Evolutionary conservation across 2,797 vertebrate genomes (phyloP).

Genomic region (Xiphorhynchus erythropygius): DNA sequence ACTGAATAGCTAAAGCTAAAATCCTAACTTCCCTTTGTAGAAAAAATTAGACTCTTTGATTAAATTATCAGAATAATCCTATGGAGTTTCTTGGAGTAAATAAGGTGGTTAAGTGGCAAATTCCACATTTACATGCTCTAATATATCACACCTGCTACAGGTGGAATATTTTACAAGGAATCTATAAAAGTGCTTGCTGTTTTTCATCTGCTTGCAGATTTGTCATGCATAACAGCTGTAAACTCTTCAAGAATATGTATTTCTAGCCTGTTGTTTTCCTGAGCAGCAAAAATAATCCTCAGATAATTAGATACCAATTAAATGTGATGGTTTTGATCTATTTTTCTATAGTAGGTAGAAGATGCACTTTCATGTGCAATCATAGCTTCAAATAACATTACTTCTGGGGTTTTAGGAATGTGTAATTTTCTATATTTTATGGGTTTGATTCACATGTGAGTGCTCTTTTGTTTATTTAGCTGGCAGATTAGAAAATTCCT

Average conservation of each 20-base stretch:
- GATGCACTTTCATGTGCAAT: not conserved
- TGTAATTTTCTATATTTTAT: not conserved
- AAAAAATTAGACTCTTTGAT: not conserved
- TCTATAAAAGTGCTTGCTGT: not conserved
- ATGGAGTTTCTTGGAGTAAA: not conserved
- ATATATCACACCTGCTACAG: not conserved
- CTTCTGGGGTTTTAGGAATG: not conserved
- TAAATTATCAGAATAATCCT: not conserved
- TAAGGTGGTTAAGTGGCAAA: not conserved
- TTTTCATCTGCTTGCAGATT: not conserved
- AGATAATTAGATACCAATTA: not conserved
- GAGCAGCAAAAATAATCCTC: not conserved
- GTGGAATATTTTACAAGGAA: not conserved
- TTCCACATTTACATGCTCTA: not conserved
- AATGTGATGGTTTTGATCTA: not conserved
- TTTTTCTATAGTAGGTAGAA: not conserved
- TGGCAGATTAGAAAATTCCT: not conserved
- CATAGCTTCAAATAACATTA: not conserved
- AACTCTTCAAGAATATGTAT: not conserved
- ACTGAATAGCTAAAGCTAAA: not conserved
- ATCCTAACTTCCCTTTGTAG: not conserved
- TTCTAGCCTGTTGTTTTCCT: not conserved
- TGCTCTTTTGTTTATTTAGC: not conserved
- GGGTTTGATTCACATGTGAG: not conserved
- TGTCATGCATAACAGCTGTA: not conserved